phyloP scores from a whole-genome alignment of 2,797 vertebrate species.

The Chloroceryle amazona region DNA sequence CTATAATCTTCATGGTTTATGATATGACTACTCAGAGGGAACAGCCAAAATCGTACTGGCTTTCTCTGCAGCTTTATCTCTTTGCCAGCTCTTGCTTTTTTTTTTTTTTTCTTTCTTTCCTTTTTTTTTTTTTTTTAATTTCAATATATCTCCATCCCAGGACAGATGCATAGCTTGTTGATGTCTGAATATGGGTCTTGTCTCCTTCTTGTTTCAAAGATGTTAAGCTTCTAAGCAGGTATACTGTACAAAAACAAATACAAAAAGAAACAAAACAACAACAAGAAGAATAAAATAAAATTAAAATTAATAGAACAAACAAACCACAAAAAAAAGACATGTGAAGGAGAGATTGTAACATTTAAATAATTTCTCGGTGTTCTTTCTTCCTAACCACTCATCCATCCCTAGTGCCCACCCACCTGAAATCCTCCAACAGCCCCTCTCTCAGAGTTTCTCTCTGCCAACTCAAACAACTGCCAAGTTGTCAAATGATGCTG shows the following conservation, averaged over 20 bases:
- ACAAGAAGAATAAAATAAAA: background rate
- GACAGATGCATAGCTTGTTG: background rate
- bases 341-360: background rate
- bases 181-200: background rate
- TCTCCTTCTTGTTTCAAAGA: background rate
- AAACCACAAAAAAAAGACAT: background rate
- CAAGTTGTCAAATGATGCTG: constrained; percentile 67
- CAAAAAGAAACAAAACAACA: background rate
- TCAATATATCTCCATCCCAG: background rate
- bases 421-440: constrained; percentile 39
- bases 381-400: background rate
- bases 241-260: background rate
- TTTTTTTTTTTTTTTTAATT: background rate
- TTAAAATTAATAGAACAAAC: background rate
- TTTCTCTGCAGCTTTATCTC: background rate
- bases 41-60: background rate
- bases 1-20: constrained; percentile 16
- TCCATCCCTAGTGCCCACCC: constrained; percentile 6
- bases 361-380: background rate
- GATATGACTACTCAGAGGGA: background rate
- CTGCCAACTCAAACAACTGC: constrained; percentile 63
- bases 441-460: constrained; percentile 43
- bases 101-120: too few species aligned
- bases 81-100: background rate
- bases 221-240: background rate